phyloP scores from a whole-genome alignment of 1,140 invertebrate species.

The Aporrectodea caliginosa region DNA sequence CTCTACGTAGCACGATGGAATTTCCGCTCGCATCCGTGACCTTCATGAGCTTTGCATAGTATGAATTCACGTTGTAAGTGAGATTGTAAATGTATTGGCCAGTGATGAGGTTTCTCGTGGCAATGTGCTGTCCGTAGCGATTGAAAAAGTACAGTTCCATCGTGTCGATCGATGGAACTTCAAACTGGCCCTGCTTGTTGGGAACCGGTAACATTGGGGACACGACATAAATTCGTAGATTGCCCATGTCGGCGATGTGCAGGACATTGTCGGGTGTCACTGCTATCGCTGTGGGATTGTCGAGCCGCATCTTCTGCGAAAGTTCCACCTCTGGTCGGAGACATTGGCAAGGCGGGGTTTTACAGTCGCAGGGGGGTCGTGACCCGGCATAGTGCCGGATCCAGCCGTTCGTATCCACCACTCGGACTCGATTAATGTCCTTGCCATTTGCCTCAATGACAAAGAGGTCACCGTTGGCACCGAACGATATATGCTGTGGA shows the following conservation, averaged over 20 bases:
- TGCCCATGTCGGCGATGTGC: slow-evolving; percentile 79
- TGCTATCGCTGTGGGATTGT: slow-evolving; percentile 82
- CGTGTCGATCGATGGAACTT: slow-evolving; percentile 86
- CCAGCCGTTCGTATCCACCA: slow-evolving; percentile 86
- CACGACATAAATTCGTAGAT: slow-evolving; percentile 78
- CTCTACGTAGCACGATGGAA: slow-evolving; percentile 73
- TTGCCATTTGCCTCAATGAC: slow-evolving; percentile 88
- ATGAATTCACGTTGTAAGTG: slow-evolving; percentile 92
- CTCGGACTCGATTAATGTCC: slow-evolving; percentile 79
- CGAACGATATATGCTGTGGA: slow-evolving; percentile 88
- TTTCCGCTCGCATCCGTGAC: slow-evolving; percentile 91
- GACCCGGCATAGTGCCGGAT: slow-evolving; percentile 85
- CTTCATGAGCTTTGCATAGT: slow-evolving; percentile 86
- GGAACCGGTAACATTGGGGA: slow-evolving; percentile 83
- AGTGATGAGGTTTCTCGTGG: slow-evolving; percentile 86
- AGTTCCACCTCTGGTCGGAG: slow-evolving; percentile 75
- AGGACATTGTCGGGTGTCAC: slow-evolving; percentile 85
- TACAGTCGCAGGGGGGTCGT: slow-evolving; percentile 92
- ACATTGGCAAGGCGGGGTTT: slow-evolving; percentile 74
- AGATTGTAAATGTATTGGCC: slow-evolving; percentile 86
- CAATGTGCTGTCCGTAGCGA: slow-evolving; percentile 87
- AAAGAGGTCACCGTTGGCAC: slow-evolving; percentile 85
- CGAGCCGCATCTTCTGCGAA: slow-evolving; percentile 88
- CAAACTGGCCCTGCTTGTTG: slow-evolving; percentile 83
- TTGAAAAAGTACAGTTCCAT: slow-evolving; percentile 94